Conservation (phyloP, 2,113 vertebrate genomes). For the Petromus typicus region DNA sequence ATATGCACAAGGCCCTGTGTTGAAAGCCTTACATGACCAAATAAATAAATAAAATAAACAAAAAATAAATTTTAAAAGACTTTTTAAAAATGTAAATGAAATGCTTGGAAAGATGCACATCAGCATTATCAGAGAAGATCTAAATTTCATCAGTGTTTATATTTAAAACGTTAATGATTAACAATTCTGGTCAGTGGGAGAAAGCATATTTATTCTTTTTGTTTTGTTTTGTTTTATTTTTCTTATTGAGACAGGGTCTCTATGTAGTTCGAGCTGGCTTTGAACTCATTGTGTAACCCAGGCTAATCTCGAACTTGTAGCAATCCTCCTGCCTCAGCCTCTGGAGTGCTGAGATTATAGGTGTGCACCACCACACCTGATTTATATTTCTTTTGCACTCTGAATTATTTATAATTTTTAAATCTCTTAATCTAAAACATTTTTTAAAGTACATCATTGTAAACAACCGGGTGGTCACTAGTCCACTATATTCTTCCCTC, state of each 20-base stretch:
- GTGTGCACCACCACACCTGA: not conserved
- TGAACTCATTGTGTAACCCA: not conserved
- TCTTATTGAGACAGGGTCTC: not conserved
- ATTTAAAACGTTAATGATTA: conserved; percentile 39
- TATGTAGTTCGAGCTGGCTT: not conserved
- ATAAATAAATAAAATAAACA: not conserved
- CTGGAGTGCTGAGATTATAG: not conserved
- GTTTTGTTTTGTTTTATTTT: not conserved
- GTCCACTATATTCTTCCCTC: not conserved
- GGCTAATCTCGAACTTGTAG: not conserved
- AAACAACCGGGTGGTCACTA: not conserved
- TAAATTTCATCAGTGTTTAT: conserved; percentile 1
- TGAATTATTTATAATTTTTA: conserved; percentile 26
- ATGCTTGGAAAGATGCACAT: not conserved
- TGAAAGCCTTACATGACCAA: not conserved
- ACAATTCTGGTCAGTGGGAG: not conserved
- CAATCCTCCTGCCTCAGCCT: not conserved
- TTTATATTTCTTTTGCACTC: not conserved
- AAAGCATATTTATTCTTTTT: conserved; percentile 8
- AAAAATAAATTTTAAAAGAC: not conserved
- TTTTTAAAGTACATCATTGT: not conserved
- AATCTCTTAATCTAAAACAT: conserved; percentile 48
- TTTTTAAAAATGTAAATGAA: not conserved
- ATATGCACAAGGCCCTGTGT: not conserved
- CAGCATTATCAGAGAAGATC: not conserved